Evolutionary conservation across 1,140 invertebrate genomes (phyloP).

Genomic region (Drosophila saltans): DNA sequence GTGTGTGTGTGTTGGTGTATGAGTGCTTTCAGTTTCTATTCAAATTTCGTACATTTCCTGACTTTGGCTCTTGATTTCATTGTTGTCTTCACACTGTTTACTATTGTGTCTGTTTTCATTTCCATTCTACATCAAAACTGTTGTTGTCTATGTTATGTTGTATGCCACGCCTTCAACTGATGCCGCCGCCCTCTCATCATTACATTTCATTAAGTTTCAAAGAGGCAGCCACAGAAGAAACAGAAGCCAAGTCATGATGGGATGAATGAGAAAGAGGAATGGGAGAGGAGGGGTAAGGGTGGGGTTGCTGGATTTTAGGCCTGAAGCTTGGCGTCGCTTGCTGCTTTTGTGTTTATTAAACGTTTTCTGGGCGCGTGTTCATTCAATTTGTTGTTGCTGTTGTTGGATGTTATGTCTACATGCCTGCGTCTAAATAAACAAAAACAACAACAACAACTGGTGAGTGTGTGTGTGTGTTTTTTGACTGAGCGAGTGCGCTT

Average conservation of each 20-base stretch:
- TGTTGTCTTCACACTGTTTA: conserved; percentile 44
- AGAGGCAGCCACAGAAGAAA: conserved; percentile 29
- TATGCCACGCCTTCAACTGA: conserved; percentile 15
- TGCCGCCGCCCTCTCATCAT: conserved; percentile 55
- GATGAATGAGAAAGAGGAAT: background rate
- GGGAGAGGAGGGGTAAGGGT: background rate
- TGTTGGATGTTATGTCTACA: conserved; percentile 75
- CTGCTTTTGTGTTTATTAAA: conserved; percentile 77
- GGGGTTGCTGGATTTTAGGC: background rate
- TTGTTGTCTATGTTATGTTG: conserved; percentile 50
- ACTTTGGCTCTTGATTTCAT: conserved; percentile 23
- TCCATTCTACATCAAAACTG: conserved; percentile 63
- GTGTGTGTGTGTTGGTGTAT: background rate
- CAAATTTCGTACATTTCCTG: conserved; percentile 33
- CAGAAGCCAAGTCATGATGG: background rate
- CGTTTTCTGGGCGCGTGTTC: conserved; percentile 76
- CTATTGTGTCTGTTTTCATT: conserved; percentile 59
- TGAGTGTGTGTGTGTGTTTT: conserved; percentile 27
- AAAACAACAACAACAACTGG: conserved; percentile 38
- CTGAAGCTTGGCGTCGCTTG: conserved; percentile 23
- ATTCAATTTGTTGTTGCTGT: conserved; percentile 70
- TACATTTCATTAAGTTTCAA: conserved; percentile 75
- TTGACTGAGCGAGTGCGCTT: conserved; percentile 38
- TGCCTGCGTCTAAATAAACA: conserved; percentile 73
- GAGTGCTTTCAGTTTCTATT: conserved; percentile 35